These are phyloP conservation scores for Girardinus metallicus DNA, from an alignment of 2,797 vertebrate genomes.

Conservation along the genomic window DNA sequence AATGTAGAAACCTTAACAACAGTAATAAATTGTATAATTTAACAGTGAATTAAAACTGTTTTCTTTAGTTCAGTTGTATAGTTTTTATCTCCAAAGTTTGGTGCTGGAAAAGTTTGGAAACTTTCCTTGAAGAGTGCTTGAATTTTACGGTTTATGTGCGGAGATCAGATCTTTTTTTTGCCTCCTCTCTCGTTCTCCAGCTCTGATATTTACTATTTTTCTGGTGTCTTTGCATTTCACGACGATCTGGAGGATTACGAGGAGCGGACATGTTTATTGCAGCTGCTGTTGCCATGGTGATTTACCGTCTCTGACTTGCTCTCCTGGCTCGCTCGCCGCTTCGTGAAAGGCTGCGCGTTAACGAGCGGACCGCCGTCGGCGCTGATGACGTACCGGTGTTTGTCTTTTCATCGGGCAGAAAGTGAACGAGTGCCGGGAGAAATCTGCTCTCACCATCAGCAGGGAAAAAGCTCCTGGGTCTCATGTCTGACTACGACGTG, in stretches of 20 bases:
- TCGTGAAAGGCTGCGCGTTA: conserved; percentile 25
- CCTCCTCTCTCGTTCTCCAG: background rate
- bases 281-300: conserved; percentile 27
- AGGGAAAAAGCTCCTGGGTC: background rate
- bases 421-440: conserved; percentile 16
- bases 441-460: background rate
- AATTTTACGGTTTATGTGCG: background rate
- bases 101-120: too few species aligned
- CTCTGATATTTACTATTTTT: conserved; percentile 23
- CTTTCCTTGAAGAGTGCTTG: too few species aligned
- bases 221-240: background rate
- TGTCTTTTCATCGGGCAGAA: background rate
- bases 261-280: conserved; percentile 32
- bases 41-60: too few species aligned
- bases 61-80: too few species aligned
- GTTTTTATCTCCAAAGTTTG: too few species aligned
- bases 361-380: conserved; percentile 6
- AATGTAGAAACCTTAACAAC: too few species aligned
- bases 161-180: conserved; percentile 24
- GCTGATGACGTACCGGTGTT: background rate
- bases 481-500: background rate
- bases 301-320: conserved; percentile 45
- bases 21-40: too few species aligned
- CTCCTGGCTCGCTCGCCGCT: conserved; percentile 35
- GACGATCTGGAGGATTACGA: conserved; percentile 27